Base-by-base conservation (phyloP, 2,797 vertebrate genomes). In the Benthosema pterotum region DNA sequence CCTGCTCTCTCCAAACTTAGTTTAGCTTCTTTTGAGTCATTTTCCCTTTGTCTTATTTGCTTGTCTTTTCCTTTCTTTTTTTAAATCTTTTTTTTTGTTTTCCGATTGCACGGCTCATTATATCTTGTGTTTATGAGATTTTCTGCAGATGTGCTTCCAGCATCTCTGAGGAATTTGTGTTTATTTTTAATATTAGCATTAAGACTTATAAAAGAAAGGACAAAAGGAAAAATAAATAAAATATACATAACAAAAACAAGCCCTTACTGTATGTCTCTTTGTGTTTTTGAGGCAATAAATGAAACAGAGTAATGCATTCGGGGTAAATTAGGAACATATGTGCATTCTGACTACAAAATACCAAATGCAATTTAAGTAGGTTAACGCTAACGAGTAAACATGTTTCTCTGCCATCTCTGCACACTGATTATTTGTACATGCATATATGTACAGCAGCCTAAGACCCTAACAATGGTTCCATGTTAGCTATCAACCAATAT, bases 111-210 rank as follows among this genome's bases (percentile, higher is more conserved):
- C n/a, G 52, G 74, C 85, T 90, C 83, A 85, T 90, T 88, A 90
- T 84, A 75, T 78, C 50, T 38, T 2, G 43, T 54, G 60, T 78
- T 64, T 69, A 57, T 63, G 25, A 76, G 16, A 67, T 42, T 71
- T 38, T 38, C 77, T 72, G 72, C 70, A 79, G 81, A 86, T 87
- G 78, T 74, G 82, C 79, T 82, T 19, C 60, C 52, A 65, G 82
- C 76, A 63, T 87, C 85, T 86, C 82, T 2, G 54, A 76, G 79
- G 83, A 83, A 73, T 79, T 86, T 59, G 1, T n/a, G 42, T 77
- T 84, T 86, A 79, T 86, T 89, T 88, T 87, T 69, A 82, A 84
- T 79, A 75, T 75, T 65, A 38, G 59, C 75, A 86, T 85, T 71
- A 83, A 79, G 69, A 81, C 67, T 63, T 81, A 71, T 71, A 55